Evolutionary conservation across 2,888 invertebrate genomes (phyloP), one percentile per base, ranked within the genome.

Genomic region (Agriotes lineatus): DNA sequence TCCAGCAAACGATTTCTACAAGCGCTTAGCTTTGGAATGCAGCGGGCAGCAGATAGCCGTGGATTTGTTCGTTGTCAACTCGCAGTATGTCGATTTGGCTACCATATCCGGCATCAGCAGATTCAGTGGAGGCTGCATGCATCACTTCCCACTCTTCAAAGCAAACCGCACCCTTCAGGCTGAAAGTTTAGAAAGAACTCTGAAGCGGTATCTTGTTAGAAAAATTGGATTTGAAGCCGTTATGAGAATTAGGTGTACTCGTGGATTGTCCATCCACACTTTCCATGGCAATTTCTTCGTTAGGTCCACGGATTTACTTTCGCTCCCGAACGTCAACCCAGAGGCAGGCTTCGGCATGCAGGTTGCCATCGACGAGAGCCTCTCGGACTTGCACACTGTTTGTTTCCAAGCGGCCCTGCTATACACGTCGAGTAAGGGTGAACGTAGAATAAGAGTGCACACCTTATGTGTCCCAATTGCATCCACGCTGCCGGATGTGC

Each of bases 281-380:
- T 99, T 99, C 91, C 98, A 99, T 86, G 99, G 99, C 39, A 99
- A 99, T 86, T 98, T 98, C 89, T 99, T 99, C 85, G 99, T 99
- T 56, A 90, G 99, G 2, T 98, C 99, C 0, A 97, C 98, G 2
- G 99, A 99, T 86, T 87, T 99, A 62, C 86, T 99, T 65, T 96
- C 97, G 9, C 85, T 99, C 76, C 98, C 99, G 37, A 99, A 99
- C 86, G 93, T 98, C 67, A 99, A 97, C 81, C 99, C 99, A 0
- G 99, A 99, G 85, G 94, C 97, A 3, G 98, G 96, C 14, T 98
- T 97, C 84, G 99, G 96, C 54, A 98, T 99, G 94, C 99, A 99
- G 87, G 92, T 97, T 71, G 90, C 96, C 1, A 96, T 99, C 60
- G 99, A 99, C 75, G 97, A 98, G 84, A 93, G 90, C 74, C 86